Base-by-base conservation (phyloP, 2,113 vertebrate species). In the Pteronura brasiliensis region DNA sequence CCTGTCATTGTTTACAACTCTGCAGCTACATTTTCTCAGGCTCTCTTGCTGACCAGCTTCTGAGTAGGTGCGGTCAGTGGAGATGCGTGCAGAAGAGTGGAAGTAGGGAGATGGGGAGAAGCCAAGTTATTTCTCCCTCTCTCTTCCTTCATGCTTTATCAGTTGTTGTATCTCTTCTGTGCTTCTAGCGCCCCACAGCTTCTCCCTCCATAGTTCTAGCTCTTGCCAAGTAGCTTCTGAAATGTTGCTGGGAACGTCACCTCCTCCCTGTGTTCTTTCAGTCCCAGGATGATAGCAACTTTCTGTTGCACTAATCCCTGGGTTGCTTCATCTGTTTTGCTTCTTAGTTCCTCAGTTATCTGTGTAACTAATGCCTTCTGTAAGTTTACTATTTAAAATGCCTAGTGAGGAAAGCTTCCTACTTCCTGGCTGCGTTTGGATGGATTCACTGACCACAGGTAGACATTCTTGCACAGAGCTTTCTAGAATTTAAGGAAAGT, bases 251-350 rank as follows among this genome's bases (percentile, higher is more conserved):
- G 90, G 20, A 42, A 65, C 39, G 9, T 55, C 21, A 8, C 44
- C 21, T 17, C 49, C 31, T 82, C 31, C 44, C 17, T 36, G 10
- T 65, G 57, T 59, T 47, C 44, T 90, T 93, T 84, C 63, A 57
- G 69, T 9, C 31, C 71, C 42, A 94, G 63, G 29, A 20, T 47
- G 88, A 83, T 6, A 72, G n/a, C 0, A 21, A 9, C 17, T 90
- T 90, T 82, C 49, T 94, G 12, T 29, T 63, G 49, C 88, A 17
- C 34, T 76, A 55, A 92, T 77, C n/a, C 18, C 34, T 12, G 7
- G 21, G 3, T 87, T 95, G 80, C 74, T 90, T 92, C 49, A 83
- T 59, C 11, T 90, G 42, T 52, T 97, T 96, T 88, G 25, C 69
- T 87, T 71, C 69, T 96, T 80, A 88, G 59, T 69, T 55, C 77